phyloP scores from a whole-genome alignment of 2,888 invertebrate species.

The Byasa hedistus region DNA sequence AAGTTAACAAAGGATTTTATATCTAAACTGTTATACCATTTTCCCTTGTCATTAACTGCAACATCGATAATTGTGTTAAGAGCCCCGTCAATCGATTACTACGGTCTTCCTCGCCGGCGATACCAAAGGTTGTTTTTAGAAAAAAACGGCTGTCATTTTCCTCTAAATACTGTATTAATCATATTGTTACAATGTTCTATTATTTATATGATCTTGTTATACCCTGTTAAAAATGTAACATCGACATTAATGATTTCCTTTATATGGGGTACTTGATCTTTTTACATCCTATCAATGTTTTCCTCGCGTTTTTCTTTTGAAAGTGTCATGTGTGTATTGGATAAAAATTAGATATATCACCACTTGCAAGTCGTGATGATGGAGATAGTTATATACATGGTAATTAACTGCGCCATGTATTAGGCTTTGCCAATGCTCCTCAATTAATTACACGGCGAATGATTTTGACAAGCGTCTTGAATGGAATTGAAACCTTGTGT shows the following conservation, averaged over 20 bases:
- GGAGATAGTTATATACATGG: too few relatives aligned
- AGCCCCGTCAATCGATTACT: conserved; percentile 15
- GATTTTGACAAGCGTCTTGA: conserved; percentile 6
- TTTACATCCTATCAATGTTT: too few relatives aligned
- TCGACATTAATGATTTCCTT: too few relatives aligned
- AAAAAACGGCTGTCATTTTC: background rate
- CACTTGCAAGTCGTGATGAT: too few relatives aligned
- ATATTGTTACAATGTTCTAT: too few relatives aligned
- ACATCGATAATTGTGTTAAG: conserved; percentile 10
- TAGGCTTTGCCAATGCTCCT: conserved; percentile 7
- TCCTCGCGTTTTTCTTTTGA: too few relatives aligned
- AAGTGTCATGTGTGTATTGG: too few relatives aligned
- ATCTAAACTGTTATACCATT: background rate
- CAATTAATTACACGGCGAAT: conserved; percentile 15
- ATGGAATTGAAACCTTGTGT: conserved; percentile 4
- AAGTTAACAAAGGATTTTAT: background rate
- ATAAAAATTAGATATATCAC: too few relatives aligned
- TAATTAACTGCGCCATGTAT: background rate
- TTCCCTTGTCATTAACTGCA: conserved; percentile 7
- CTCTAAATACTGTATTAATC: background rate
- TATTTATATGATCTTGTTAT: too few relatives aligned
- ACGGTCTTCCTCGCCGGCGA: conserved; percentile 6
- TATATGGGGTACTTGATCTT: too few relatives aligned
- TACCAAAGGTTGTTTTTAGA: background rate
- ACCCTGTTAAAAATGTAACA: too few relatives aligned